phyloP scores from a whole-genome alignment of 2,888 invertebrate genomes.

The Clitarchus hookeri region DNA sequence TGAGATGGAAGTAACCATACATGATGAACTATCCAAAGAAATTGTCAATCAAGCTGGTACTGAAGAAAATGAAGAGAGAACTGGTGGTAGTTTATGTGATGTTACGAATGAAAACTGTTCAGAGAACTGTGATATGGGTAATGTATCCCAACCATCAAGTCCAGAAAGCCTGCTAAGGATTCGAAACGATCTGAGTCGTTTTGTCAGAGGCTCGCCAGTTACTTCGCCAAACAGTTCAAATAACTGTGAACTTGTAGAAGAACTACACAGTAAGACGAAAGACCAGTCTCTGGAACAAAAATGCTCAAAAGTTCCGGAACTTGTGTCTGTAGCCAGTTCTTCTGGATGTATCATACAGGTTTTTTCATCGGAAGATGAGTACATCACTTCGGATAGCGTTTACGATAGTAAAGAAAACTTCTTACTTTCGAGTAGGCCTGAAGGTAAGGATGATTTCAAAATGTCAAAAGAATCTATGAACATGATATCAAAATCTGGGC shows the following conservation, averaged over 20 bases:
- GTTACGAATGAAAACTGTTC: background rate
- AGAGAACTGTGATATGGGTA: background rate
- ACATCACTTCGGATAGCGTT: conserved; percentile 30
- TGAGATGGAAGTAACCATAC: background rate
- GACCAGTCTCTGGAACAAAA: background rate
- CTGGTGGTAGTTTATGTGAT: background rate
- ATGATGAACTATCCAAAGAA: background rate
- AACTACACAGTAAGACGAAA: background rate
- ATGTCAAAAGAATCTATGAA: background rate
- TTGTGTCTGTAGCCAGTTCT: background rate
- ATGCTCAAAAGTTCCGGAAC: background rate
- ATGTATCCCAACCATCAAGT: background rate
- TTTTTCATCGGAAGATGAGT: conserved; percentile 10
- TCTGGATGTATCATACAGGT: background rate
- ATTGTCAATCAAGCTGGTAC: background rate
- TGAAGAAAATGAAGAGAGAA: background rate
- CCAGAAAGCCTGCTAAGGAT: background rate
- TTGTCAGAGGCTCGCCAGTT: background rate
- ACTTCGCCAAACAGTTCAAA: background rate
- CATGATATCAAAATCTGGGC: background rate
- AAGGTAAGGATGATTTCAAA: background rate
- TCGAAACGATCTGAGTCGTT: background rate
- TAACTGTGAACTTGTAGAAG: background rate
- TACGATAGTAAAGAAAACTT: background rate
- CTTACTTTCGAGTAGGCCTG: background rate